These are phyloP conservation scores for Indri indri DNA, from an alignment of 2,113 vertebrate genomes.

Conservation along the genomic window DNA sequence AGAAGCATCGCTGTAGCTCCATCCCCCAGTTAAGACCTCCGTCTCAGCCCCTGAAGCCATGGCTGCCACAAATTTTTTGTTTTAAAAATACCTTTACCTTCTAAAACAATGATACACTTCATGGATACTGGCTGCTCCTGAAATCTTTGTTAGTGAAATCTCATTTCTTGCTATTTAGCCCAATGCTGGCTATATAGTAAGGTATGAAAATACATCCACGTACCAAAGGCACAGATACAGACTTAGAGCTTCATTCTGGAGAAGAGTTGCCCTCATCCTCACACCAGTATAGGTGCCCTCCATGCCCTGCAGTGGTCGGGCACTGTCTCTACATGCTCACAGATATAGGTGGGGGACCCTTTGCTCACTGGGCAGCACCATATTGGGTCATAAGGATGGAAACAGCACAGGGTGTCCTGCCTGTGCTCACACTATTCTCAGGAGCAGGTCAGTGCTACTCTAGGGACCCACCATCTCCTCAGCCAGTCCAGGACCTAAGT, in stretches of 20 bases:
- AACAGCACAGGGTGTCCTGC: rapidly evolving
- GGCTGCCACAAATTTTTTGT: neutral
- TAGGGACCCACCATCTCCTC: neutral
- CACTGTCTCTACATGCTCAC: rapidly evolving
- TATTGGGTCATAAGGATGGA: neutral
- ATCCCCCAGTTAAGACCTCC: neutral
- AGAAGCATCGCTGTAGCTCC: neutral
- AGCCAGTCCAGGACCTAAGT: neutral
- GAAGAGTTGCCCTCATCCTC: too few relatives aligned
- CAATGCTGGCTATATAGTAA: neutral
- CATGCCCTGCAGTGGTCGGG: neutral
- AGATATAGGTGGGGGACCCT: neutral
- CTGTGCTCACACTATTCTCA: neutral
- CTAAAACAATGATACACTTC: neutral
- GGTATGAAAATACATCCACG: neutral
- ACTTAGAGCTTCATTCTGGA: neutral
- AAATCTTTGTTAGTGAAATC: neutral
- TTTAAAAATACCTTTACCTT: neutral
- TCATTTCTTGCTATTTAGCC: neutral
- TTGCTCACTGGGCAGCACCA: too few relatives aligned
- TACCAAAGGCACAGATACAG: neutral
- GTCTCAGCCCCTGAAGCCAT: neutral
- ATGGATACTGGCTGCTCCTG: neutral
- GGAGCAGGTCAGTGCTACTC: neutral
- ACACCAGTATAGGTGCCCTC: neutral